Base-by-base conservation (phyloP, 2,888 invertebrate species). In the Carpatolechia fugitivella region DNA sequence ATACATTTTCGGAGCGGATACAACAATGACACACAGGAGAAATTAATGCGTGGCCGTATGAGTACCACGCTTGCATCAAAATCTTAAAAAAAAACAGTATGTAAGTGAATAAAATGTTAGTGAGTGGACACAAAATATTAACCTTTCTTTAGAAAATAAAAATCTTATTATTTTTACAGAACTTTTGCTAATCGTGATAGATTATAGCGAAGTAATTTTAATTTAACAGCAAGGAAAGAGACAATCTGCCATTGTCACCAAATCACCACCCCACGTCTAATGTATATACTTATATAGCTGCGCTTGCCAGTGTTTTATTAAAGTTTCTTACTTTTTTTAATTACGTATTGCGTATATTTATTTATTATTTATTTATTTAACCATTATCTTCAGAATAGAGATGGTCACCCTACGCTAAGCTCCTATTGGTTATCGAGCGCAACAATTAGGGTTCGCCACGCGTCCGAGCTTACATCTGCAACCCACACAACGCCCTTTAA, bases 361-460 rank as follows among this genome's bases (percentile, higher is more conserved):
- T n/a, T n/a, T n/a, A n/a, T n/a, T n/a, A n/a, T n/a, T n/a, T n/a
- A n/a, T n/a, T n/a, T 33, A 8, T 11, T 11, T 8, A n/a, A 10
- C 10, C 33, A 14, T 38, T 3, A 14, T 8, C 6, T 2, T 3
- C 16, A 6, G 0, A 47, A 11, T n/a, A 13, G 18, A 6, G 6
- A 33, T 55, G 8, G 54, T 16, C 40, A 57, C 54, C 78, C 76
- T 73, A 72, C 66, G 40, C 56, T 76, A 81, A 79, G 70, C 78
- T 72, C 76, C 74, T 82, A 85, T 86, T 80, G 81, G 81, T 80
- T 82, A 83, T 83, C 75, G 74, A 77, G 71, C 71, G 78, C 77
- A 82, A 89, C 85, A 90, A 88, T 90, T 87, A 89, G 87, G 82
- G 76, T 69, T 64, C 65, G 80, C 70, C 89, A 87, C 87, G 86